Conservation (phyloP, 2,113 vertebrate species). For the Machaerirhynchus nigripectus region DNA sequence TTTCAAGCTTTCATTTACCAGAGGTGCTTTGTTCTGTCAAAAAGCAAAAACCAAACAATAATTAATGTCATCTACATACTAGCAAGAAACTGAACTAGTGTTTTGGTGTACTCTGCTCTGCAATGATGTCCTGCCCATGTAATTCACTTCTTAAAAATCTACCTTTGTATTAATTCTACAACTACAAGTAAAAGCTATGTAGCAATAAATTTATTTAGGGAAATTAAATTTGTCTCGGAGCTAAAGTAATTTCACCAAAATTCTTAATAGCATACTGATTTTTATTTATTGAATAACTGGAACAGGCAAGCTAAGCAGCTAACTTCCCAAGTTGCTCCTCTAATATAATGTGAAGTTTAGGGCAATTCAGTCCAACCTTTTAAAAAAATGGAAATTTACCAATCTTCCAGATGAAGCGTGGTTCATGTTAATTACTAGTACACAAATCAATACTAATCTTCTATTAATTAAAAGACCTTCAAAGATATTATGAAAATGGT, state of each 20-base stretch:
- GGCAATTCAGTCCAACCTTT: neutral
- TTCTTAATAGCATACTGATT: neutral
- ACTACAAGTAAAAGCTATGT: neutral
- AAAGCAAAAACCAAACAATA: neutral
- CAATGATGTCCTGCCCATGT: neutral
- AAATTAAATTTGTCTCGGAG: neutral
- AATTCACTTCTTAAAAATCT: neutral
- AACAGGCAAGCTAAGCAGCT: neutral
- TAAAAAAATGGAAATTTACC: neutral
- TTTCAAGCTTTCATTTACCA: constrained; percentile 91
- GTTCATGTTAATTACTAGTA: neutral
- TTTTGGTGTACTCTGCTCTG: neutral
- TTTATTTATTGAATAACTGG: neutral
- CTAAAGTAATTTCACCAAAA: neutral
- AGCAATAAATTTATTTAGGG: neutral
- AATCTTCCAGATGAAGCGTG: neutral
- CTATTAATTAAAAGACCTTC: neutral
- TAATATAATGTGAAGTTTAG: neutral
- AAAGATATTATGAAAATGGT: neutral
- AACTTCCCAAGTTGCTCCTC: neutral
- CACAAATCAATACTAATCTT: neutral
- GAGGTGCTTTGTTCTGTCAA: constrained; percentile 87
- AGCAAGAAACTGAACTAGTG: neutral
- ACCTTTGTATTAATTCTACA: neutral
- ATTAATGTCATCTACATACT: neutral